These are phyloP conservation scores for Taxidea taxus DNA, from an alignment of 2,113 vertebrate species.

Conservation along the genomic window DNA sequence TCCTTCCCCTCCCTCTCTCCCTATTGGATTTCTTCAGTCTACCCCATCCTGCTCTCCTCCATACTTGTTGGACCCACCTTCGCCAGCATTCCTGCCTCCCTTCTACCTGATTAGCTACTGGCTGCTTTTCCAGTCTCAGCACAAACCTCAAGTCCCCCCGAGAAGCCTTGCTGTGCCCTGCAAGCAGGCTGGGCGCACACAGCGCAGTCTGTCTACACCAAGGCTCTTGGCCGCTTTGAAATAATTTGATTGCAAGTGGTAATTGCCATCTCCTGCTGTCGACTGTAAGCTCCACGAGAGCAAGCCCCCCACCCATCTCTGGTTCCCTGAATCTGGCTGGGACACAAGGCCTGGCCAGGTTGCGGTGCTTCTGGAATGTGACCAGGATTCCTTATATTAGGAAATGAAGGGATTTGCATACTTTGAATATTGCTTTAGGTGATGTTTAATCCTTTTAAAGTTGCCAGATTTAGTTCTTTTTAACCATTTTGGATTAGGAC, in stretches of 20 bases:
- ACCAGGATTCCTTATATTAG: neutral
- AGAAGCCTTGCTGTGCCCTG: neutral
- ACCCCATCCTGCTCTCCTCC: neutral
- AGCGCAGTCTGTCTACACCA: fast-evolving
- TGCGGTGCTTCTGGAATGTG: neutral
- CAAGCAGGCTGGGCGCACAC: neutral
- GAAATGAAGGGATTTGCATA: neutral
- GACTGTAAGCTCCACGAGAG: neutral
- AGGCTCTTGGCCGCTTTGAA: neutral
- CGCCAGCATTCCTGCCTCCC: neutral
- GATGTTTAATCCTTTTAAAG: neutral
- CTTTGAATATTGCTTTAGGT: neutral
- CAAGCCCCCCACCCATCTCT: fast-evolving
- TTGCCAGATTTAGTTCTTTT: neutral
- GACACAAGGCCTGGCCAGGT: neutral
- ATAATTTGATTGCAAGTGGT: neutral
- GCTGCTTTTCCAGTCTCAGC: neutral
- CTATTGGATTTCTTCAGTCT: neutral
- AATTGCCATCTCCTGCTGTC: neutral
- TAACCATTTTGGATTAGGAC: neutral
- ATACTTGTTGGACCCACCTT: fast-evolving
- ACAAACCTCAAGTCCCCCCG: neutral
- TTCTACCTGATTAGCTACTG: neutral
- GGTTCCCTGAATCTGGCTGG: neutral
- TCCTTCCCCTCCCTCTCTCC: neutral